phyloP scores from a whole-genome alignment of 2,797 vertebrate species.

The Chelon labrosus region DNA sequence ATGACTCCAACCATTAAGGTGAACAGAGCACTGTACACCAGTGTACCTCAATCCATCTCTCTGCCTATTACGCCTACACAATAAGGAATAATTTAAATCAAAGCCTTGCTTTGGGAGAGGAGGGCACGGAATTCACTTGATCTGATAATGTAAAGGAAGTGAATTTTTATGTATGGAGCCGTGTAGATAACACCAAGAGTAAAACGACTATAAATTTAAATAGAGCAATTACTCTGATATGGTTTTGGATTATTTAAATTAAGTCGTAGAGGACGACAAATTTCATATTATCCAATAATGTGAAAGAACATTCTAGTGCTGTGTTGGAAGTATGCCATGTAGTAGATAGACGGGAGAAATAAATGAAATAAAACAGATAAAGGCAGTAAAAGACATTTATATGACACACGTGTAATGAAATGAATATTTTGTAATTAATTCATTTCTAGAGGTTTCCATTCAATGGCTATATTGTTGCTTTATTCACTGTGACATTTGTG shows the following conservation, averaged over 20 bases:
- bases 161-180: constrained; percentile 11
- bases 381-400: constrained; percentile 16
- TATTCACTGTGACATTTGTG: not conserved
- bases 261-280: not conserved
- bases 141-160: constrained; percentile 38
- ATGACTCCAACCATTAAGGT: constrained; percentile 56
- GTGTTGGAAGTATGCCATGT: not conserved
- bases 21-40: constrained; percentile 38
- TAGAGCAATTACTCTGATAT: constrained; percentile 21
- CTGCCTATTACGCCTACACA: constrained; percentile 45
- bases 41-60: constrained; percentile 47
- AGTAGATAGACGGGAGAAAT: constrained; percentile 2
- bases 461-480: not conserved
- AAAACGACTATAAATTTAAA: constrained; percentile 29
- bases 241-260: constrained; percentile 37
- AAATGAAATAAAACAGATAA: constrained; percentile 9
- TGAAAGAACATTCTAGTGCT: constrained; percentile 15
- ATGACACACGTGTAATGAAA: constrained; percentile 1
- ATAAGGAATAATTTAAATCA: constrained; percentile 57
- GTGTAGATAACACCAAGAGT: constrained; percentile 6
- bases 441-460: not conserved
- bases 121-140: constrained; percentile 27
- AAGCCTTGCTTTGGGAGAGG: constrained; percentile 23
- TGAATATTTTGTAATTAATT: not conserved
- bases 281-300: constrained; percentile 29